Conservation (phyloP, 1,140 invertebrate genomes). For the Drosophila biarmipes region DNA sequence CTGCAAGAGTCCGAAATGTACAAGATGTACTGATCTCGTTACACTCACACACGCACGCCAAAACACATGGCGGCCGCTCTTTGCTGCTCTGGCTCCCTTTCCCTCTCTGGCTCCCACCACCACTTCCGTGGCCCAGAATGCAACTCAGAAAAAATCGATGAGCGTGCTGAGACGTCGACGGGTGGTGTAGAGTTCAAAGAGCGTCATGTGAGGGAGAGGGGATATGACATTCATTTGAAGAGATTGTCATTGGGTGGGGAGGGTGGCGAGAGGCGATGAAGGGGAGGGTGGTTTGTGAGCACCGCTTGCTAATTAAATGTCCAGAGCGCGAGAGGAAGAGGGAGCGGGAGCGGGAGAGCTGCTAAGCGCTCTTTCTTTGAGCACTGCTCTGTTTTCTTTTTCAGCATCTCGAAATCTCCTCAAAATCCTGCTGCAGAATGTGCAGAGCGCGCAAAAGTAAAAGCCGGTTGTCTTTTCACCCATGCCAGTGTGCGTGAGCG, state of each 20-base stretch:
- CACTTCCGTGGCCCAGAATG: slow-evolving; percentile 16
- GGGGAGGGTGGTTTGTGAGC: slow-evolving; percentile 36
- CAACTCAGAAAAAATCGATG: slow-evolving; percentile 59
- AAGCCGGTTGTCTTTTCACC: slow-evolving; percentile 61
- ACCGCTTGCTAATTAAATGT: slow-evolving; percentile 68
- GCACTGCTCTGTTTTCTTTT: slow-evolving; percentile 39
- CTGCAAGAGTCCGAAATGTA: slow-evolving; percentile 73
- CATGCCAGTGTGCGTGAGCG: slow-evolving; percentile 44
- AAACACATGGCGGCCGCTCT: slow-evolving; percentile 72
- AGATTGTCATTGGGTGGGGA: slow-evolving; percentile 38
- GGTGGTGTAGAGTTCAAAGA: slow-evolving; percentile 65
- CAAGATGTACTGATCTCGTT: slow-evolving; percentile 72
- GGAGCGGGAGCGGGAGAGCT: slow-evolving; percentile 32
- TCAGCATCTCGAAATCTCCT: slow-evolving; percentile 60
- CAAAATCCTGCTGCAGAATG: slow-evolving; percentile 66
- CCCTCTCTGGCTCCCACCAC: slow-evolving; percentile 17
- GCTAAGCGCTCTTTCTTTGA: slow-evolving; percentile 66
- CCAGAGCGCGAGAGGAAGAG: slow-evolving; percentile 34
- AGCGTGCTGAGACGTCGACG: slow-evolving; percentile 10
- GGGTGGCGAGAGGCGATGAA: slow-evolving; percentile 14
- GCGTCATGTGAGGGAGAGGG: slow-evolving; percentile 14
- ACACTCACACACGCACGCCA: slow-evolving; percentile 71
- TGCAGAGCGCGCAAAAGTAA: slow-evolving; percentile 74
- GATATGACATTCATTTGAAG: slow-evolving; percentile 55
- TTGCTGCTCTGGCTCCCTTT: slow-evolving; percentile 65